Percentiles rank a stretch among this genome's conserved stretches.
These are phyloP conservation scores for Alectoris magna DNA, from an alignment of 2,797 vertebrate genomes.

Conservation along the genomic window DNA sequence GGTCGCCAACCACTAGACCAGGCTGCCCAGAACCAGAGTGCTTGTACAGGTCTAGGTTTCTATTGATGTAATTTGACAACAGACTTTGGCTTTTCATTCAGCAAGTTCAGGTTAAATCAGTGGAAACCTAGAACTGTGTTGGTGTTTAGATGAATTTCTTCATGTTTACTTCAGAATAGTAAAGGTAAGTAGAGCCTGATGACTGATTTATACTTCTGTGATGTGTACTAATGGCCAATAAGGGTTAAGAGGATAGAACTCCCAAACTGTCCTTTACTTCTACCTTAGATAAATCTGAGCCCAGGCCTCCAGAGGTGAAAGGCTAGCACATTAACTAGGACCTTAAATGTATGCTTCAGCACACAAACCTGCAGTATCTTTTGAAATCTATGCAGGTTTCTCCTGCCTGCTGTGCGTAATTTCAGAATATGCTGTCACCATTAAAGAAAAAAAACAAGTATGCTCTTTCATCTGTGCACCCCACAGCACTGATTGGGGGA, in stretches of 20 bases:
- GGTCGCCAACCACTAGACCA: no score
- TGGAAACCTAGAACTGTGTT: background rate
- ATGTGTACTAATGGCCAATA: constrained; percentile 16
- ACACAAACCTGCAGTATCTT: constrained; percentile 79
- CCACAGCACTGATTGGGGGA: constrained; percentile 68
- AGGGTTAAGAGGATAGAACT: constrained; percentile 60
- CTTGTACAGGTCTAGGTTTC: background rate
- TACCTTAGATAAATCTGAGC: constrained; percentile 67
- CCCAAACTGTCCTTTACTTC: constrained; percentile 51
- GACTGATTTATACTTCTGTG: background rate
- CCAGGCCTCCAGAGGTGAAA: constrained; percentile 69
- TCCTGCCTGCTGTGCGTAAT: constrained; percentile 81
- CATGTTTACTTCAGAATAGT: background rate
- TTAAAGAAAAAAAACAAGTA: constrained; percentile 76
- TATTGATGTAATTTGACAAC: background rate
- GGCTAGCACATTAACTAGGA: constrained; percentile 71
- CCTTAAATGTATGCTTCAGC: constrained; percentile 74
- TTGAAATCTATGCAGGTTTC: constrained; percentile 81
- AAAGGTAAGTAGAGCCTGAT: background rate
- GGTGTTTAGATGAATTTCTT: background rate
- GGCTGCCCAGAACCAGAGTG: no score
- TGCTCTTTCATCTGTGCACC: constrained; percentile 75
- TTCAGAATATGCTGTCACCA: constrained; percentile 74
- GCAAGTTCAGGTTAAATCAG: background rate
- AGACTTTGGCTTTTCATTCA: constrained; percentile 15